Percentiles rank a stretch among this genome's conserved stretches.
These are phyloP conservation scores for Pachyuromys duprasi DNA, from an alignment of 2,797 vertebrate genomes.

Conservation along the genomic window DNA sequence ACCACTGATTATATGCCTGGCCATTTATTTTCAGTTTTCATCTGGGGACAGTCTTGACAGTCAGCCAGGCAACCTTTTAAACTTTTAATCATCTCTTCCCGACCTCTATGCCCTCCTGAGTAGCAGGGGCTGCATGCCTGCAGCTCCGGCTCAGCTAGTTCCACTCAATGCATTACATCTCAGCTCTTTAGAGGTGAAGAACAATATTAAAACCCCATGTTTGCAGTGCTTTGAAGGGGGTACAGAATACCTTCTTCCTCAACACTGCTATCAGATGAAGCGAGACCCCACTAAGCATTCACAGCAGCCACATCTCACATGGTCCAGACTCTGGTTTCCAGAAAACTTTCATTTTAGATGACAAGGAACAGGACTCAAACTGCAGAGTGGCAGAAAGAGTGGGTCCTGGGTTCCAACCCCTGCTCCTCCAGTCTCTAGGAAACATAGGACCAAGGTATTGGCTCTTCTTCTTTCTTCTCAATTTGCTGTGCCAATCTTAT, in stretches of 20 bases:
- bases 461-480: not conserved
- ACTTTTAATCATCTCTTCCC: not conserved
- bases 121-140: not conserved
- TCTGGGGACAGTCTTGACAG: not conserved
- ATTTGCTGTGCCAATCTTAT: not conserved
- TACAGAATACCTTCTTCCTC: not conserved
- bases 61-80: not conserved
- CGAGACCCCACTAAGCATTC: not conserved
- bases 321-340: not conserved
- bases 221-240: not conserved
- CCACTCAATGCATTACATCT: not conserved
- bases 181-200: not conserved
- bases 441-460: not conserved
- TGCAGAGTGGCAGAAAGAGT: not conserved
- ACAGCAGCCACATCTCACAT: not conserved
- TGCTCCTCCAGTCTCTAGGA: rapidly evolving
- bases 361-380: not conserved
- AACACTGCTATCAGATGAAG: not conserved
- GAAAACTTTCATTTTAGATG: not conserved
- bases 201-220: not conserved
- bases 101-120: not conserved
- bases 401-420: not conserved
- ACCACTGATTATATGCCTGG: not conserved
- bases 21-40: not conserved
- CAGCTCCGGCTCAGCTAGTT: not conserved